Evolutionary conservation across 1,140 invertebrate genomes (phyloP).

Genomic region (Chlorops oryzae): DNA sequence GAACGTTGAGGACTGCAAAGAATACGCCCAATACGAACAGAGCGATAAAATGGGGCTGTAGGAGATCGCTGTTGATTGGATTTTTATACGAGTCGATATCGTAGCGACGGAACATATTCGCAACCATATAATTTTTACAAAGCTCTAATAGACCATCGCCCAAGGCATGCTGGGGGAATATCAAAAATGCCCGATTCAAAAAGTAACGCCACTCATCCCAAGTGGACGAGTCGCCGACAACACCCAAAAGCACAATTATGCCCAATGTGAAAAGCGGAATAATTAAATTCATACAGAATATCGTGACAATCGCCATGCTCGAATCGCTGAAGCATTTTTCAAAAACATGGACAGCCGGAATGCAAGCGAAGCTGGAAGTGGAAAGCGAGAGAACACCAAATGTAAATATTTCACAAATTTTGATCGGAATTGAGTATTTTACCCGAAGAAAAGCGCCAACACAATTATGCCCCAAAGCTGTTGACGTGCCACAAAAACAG

Average conservation of each 20-base stretch:
- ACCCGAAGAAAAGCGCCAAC: conserved; percentile 55
- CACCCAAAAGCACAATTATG: conserved; percentile 57
- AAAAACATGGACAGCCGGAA: conserved; percentile 52
- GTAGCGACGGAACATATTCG: conserved; percentile 54
- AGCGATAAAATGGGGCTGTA: conserved; percentile 52
- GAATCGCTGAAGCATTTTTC: conserved; percentile 59
- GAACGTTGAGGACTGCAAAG: conserved; percentile 53
- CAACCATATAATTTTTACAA: conserved; percentile 59
- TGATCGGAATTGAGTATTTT: too few species aligned
- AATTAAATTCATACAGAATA: conserved; percentile 61
- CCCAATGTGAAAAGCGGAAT: conserved; percentile 55
- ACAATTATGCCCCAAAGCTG: conserved; percentile 57
- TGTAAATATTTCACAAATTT: too few species aligned
- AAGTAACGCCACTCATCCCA: conserved; percentile 53
- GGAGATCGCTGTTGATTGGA: conserved; percentile 53
- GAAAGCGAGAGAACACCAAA: conserved; percentile 21
- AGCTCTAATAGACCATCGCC: conserved; percentile 59
- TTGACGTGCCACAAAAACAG: conserved; percentile 57
- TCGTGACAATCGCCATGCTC: conserved; percentile 59
- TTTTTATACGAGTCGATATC: conserved; percentile 61
- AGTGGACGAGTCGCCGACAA: conserved; percentile 55
- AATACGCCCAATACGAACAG: conserved; percentile 50
- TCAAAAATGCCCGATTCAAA: conserved; percentile 55
- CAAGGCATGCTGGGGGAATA: conserved; percentile 59
- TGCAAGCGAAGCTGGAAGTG: conserved; percentile 48